Conservation (phyloP, 2,797 vertebrate genomes). For the Ptychobarbus kaznakovi region DNA sequence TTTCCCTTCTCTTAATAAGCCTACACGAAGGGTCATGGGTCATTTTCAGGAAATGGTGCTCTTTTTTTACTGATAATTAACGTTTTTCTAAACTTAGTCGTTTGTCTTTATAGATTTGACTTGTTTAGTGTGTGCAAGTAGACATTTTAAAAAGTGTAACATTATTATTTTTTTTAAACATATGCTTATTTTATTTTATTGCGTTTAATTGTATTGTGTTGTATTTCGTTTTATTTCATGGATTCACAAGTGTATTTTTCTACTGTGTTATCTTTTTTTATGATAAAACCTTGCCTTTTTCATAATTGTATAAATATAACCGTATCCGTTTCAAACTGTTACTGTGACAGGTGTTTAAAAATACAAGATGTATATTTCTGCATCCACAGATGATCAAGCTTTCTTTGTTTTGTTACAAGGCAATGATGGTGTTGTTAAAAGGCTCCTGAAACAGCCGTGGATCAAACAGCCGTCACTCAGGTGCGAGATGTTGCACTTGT, state of each 20-base stretch:
- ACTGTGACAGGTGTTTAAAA: background rate
- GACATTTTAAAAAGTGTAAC: background rate
- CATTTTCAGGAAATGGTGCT: background rate
- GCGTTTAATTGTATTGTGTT: too few relatives aligned
- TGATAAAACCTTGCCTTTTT: background rate
- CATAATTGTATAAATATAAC: background rate
- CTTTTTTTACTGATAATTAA: background rate
- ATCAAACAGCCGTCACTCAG: constrained; percentile 31
- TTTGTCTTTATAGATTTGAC: background rate
- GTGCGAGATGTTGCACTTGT: constrained; percentile 33
- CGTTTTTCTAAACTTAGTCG: background rate
- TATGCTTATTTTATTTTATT: too few relatives aligned
- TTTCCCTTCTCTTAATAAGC: background rate
- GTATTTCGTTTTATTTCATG: background rate
- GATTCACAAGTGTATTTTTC: too few relatives aligned
- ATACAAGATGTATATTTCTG: background rate
- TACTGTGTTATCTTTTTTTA: background rate
- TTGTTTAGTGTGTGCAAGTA: background rate
- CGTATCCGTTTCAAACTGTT: background rate
- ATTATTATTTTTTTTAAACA: background rate
- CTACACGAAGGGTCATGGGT: background rate
- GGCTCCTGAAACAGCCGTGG: background rate
- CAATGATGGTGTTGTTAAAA: constrained; percentile 4
- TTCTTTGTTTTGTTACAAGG: constrained; percentile 23
- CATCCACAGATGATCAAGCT: background rate